Conservation (phyloP, 1,140 invertebrate genomes). For the Notospermus geniculatus region DNA sequence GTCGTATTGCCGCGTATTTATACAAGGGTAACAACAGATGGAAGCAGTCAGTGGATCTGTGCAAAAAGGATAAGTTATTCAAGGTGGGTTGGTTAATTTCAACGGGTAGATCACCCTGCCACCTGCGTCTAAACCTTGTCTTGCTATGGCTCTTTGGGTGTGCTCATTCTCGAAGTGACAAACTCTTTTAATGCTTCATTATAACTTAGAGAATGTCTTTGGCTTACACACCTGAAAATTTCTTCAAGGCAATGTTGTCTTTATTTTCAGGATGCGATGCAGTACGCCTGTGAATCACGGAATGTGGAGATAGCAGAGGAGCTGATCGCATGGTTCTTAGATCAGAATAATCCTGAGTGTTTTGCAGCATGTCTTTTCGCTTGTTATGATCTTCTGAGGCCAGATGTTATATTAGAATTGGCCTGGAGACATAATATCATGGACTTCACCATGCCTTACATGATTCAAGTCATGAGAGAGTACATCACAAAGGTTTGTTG, state of each 20-base stretch:
- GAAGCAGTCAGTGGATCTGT: conserved; percentile 99
- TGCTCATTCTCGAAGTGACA: no score
- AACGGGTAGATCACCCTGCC: no score
- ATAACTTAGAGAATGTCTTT: no score
- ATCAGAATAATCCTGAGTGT: conserved; percentile 92
- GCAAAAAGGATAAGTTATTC: conserved; percentile 97
- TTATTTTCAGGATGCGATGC: conserved; percentile 87
- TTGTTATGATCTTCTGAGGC: conserved; percentile 97
- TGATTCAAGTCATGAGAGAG: conserved; percentile 79
- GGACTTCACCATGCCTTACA: conserved; percentile 99
- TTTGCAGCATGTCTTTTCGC: conserved; percentile 98
- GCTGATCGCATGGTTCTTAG: conserved; percentile 94
- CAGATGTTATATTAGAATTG: conserved; percentile 96
- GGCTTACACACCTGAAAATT: no score
- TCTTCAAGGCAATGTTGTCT: no score
- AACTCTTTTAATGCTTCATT: no score
- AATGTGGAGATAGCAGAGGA: conserved; percentile 97
- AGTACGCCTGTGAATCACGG: conserved; percentile 96
- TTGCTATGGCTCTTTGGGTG: no score
- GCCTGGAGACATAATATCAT: conserved; percentile 98
- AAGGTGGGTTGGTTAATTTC: conserved; percentile 65
- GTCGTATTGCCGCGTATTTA: conserved; percentile 97
- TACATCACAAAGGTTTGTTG: conserved; percentile 51
- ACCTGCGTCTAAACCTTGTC: no score
- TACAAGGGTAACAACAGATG: conserved; percentile 99